These are phyloP conservation scores for Leptatherina wallacei DNA, from an alignment of 2,797 vertebrate species.

Conservation along the genomic window DNA sequence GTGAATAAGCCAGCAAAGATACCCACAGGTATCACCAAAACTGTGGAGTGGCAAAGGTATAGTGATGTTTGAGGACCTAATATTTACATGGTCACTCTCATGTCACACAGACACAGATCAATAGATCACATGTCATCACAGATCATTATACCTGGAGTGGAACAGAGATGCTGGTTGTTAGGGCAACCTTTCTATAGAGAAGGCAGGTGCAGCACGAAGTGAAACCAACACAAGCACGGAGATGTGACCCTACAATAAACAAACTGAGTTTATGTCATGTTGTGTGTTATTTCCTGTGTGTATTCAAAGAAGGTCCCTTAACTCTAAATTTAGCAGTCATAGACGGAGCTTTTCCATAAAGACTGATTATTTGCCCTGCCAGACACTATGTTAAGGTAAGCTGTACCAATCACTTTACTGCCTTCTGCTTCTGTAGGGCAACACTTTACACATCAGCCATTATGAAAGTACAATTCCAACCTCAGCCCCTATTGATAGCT, in stretches of 20 bases:
- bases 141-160: background rate
- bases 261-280: background rate
- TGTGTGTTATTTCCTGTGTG: background rate
- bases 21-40: background rate
- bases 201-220: background rate
- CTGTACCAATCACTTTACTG: constrained; percentile 44
- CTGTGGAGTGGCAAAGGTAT: background rate
- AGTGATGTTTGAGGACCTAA: background rate
- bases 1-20: background rate
- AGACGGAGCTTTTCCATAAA: background rate
- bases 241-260: background rate
- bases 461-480: constrained; percentile 63
- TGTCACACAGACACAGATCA: background rate
- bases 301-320: background rate
- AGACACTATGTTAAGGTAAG: constrained; percentile 13
- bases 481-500: constrained; percentile 67
- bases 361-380: background rate
- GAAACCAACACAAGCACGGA: background rate
- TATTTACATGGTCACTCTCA: background rate
- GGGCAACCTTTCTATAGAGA: too few relatives aligned
- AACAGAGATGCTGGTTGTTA: background rate
- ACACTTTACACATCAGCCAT: constrained; percentile 52
- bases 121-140: background rate
- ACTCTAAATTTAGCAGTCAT: background rate
- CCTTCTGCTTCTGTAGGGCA: constrained; percentile 44